These are phyloP conservation scores for Bovichtus diacanthus DNA, from an alignment of 2,797 vertebrate genomes.

Conservation along the genomic window DNA sequence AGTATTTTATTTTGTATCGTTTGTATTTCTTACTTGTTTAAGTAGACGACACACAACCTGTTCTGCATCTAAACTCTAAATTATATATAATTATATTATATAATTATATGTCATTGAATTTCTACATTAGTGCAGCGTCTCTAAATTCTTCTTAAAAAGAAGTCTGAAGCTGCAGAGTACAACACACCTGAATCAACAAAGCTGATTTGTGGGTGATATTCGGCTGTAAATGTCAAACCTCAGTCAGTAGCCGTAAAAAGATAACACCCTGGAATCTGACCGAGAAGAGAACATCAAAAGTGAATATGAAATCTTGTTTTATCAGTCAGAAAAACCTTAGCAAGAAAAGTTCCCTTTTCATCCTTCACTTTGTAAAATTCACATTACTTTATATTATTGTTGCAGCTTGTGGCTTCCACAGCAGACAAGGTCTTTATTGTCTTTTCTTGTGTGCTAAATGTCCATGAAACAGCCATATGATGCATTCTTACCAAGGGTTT, in stretches of 20 bases:
- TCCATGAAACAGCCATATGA: background rate
- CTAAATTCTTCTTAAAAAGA: background rate
- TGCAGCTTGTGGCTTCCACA: background rate
- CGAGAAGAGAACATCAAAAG: slow-evolving; percentile 40
- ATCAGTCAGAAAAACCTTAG: slow-evolving; percentile 41
- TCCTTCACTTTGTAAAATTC: slow-evolving; percentile 24
- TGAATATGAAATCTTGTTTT: slow-evolving; percentile 32
- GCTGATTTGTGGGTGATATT: slow-evolving; percentile 56
- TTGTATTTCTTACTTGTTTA: background rate
- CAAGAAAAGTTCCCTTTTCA: slow-evolving; percentile 10
- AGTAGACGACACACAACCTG: background rate
- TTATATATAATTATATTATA: too few relatives aligned
- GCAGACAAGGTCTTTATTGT: background rate
- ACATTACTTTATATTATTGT: background rate
- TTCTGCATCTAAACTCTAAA: background rate
- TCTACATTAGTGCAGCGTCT: background rate
- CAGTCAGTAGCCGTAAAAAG: slow-evolving; percentile 26
- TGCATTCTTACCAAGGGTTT: background rate
- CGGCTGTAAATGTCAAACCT: slow-evolving; percentile 66
- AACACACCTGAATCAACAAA: slow-evolving; percentile 34
- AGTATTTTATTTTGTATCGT: background rate
- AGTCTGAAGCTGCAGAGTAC: background rate
- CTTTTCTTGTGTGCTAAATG: background rate
- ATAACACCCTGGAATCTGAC: slow-evolving; percentile 34
- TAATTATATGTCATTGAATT: background rate